Evolutionary conservation across 2,113 vertebrate genomes (phyloP).

Genomic region (Collichthys lucidus): DNA sequence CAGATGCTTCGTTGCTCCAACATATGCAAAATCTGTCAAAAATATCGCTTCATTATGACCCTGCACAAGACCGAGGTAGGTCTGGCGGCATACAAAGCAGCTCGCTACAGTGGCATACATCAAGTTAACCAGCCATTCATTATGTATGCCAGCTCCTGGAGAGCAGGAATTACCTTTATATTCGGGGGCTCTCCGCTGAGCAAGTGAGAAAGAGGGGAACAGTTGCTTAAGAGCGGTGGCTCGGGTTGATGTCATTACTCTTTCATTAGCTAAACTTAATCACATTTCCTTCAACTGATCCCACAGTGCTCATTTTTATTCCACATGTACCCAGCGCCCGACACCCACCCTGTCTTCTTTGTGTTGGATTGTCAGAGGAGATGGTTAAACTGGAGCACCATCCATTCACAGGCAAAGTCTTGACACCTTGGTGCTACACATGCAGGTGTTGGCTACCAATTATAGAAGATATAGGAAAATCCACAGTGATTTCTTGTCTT

Average conservation of each 20-base stretch:
- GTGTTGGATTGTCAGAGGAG: not conserved
- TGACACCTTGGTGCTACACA: not conserved
- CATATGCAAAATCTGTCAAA: constrained; percentile 57
- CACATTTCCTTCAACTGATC: not conserved
- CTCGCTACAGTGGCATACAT: constrained; percentile 30
- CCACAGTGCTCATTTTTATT: not conserved
- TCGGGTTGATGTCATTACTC: constrained; percentile 39
- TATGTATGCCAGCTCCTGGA: constrained; percentile 48
- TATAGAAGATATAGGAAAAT: not conserved
- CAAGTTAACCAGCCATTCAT: constrained; percentile 53
- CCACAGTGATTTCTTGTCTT: not conserved
- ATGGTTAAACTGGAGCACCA: not conserved
- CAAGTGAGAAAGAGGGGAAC: constrained; percentile 17
- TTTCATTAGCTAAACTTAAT: constrained; percentile 59
- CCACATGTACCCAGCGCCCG: not conserved
- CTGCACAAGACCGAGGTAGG: not conserved
- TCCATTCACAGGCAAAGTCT: not conserved
- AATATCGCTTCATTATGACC: constrained; percentile 59
- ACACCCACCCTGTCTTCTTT: not conserved
- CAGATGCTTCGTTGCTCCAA: constrained; percentile 24
- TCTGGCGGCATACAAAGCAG: constrained; percentile 57
- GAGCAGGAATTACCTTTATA: constrained; percentile 42
- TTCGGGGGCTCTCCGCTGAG: constrained; percentile 20
- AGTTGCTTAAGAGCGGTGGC: constrained; percentile 9
- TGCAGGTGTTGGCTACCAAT: not conserved